phyloP scores from a whole-genome alignment of 2,797 vertebrate genomes.

The Sphaeramia orbicularis region DNA sequence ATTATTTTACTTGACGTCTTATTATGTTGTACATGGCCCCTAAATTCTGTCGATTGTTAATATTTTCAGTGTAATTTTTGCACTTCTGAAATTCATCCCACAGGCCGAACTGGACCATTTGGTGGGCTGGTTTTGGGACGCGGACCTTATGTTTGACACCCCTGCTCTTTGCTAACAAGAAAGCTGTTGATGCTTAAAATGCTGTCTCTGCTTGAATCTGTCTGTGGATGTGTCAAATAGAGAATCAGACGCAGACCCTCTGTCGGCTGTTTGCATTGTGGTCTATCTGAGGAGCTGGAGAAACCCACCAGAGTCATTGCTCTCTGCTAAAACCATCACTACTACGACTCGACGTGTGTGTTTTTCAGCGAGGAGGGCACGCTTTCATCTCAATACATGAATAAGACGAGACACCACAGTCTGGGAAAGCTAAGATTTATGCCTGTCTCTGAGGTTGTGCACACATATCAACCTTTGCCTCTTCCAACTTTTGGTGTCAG shows the following conservation, averaged over 20 bases:
- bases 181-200: constrained; percentile 28
- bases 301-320: constrained; percentile 54
- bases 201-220: constrained; percentile 15
- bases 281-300: constrained; percentile 53
- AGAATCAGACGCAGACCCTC: constrained; percentile 50
- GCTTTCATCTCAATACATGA: constrained; percentile 79
- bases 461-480: constrained; percentile 54
- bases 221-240: constrained; percentile 24
- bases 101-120: too few species aligned
- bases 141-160: too few species aligned
- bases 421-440: constrained; percentile 76
- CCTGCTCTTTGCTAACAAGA: background rate
- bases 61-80: too few species aligned
- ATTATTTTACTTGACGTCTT: too few species aligned
- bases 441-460: constrained; percentile 58
- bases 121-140: too few species aligned
- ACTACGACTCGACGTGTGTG: constrained; percentile 22
- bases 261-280: constrained; percentile 59
- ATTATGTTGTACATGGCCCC: too few species aligned
- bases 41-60: too few species aligned
- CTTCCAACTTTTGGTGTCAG: constrained; percentile 59
- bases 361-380: constrained; percentile 23
- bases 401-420: constrained; percentile 70
- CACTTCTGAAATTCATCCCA: too few species aligned
- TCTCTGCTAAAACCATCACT: constrained; percentile 64